phyloP scores from a whole-genome alignment of 2,888 invertebrate species.

The Clitarchus hookeri region DNA sequence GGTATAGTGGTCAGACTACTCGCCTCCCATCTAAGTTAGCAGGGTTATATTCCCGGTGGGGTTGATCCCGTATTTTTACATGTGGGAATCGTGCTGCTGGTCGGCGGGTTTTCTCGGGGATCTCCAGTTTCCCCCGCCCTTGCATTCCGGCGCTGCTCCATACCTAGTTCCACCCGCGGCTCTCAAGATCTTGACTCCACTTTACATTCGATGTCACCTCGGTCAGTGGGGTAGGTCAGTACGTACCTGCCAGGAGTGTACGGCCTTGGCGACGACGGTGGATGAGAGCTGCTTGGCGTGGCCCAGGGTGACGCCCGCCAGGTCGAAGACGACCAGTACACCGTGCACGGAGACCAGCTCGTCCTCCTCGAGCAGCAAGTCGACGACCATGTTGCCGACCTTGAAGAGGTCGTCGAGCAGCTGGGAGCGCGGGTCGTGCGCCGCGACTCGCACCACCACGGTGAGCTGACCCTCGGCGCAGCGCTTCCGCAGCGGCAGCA shows the following conservation, averaged over 20 bases:
- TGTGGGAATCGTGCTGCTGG: too few species aligned
- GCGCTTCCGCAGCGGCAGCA: constrained; percentile 61
- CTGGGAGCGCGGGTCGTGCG: constrained; percentile 63
- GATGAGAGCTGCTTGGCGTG: constrained; percentile 66
- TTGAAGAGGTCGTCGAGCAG: constrained; percentile 65
- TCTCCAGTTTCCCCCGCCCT: too few species aligned
- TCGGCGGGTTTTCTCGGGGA: too few species aligned
- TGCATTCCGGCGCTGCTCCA: too few species aligned
- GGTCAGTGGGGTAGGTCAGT: too few species aligned
- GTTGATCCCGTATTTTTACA: too few species aligned
- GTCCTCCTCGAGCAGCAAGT: constrained; percentile 60
- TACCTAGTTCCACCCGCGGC: too few species aligned
- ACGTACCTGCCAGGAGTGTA: constrained; percentile 64
- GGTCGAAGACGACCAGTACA: constrained; percentile 65
- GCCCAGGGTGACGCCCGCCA: constrained; percentile 60
- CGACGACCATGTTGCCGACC: constrained; percentile 65
- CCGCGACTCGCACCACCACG: constrained; percentile 62
- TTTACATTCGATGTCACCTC: too few species aligned
- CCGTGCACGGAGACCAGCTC: constrained; percentile 60
- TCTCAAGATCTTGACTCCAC: too few species aligned
- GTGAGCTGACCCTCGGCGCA: constrained; percentile 60
- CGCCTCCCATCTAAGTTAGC: too few species aligned
- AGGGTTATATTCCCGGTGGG: too few species aligned
- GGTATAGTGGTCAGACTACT: too few species aligned
- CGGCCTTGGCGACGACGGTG: constrained; percentile 61